Percentiles rank a stretch among this genome's conserved stretches.
Conservation (phyloP, 1,140 invertebrate species). For the Aphidius gifuensis region DNA sequence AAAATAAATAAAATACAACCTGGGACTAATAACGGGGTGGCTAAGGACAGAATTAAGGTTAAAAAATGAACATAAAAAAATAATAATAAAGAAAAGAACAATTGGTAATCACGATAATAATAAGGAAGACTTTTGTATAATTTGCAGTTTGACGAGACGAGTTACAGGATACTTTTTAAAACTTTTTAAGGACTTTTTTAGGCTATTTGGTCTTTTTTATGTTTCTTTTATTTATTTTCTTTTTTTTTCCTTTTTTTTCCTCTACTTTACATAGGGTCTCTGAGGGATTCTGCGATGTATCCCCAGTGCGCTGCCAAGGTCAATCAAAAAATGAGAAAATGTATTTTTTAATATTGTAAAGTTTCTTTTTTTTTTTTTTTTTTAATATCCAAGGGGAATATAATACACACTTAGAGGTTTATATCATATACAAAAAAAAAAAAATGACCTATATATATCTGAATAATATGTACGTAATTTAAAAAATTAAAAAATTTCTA, state of each 20-base stretch:
- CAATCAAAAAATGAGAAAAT: constrained; percentile 17
- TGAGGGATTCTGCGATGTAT: constrained; percentile 12
- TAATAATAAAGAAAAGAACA: constrained; percentile 31
- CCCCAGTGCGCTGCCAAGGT: constrained; percentile 12
- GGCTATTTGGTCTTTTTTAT: constrained; percentile 14
- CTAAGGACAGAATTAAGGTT: constrained; percentile 6
- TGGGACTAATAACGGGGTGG: constrained; percentile 14
- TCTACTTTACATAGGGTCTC: neutral
- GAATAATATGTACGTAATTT: too few species aligned
- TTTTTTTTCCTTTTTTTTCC: constrained; percentile 17
- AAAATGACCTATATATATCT: too few species aligned
- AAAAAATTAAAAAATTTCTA: too few species aligned
- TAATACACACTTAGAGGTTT: too few species aligned
- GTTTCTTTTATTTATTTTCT: constrained; percentile 32
- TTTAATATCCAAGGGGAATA: neutral
- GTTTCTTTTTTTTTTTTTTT: neutral
- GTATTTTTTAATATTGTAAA: too few species aligned
- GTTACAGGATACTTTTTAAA: constrained; percentile 30
- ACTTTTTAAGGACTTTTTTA: constrained; percentile 5
- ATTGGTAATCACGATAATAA: constrained; percentile 45
- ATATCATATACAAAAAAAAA: too few species aligned
- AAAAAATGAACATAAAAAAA: constrained; percentile 32
- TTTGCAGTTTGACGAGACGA: constrained; percentile 51
- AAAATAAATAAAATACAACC: constrained; percentile 3
- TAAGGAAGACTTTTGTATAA: constrained; percentile 38